phyloP scores from a whole-genome alignment of 2,797 vertebrate species.

The Alcedo atthis region DNA sequence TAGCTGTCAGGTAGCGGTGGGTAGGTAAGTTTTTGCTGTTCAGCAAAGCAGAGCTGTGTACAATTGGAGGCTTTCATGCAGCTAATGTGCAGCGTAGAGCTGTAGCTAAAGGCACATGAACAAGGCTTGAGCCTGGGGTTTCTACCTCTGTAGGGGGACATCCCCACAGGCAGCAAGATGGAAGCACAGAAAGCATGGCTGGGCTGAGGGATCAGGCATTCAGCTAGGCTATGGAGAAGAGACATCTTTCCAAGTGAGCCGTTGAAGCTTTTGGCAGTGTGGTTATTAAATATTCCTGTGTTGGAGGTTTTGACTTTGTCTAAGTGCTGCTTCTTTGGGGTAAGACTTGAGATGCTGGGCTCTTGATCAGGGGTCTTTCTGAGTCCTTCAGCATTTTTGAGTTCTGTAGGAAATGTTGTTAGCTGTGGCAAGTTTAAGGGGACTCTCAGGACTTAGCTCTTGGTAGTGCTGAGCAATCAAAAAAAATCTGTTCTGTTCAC shows the following conservation, averaged over 20 bases:
- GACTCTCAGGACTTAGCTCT: neutral
- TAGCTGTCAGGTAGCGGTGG: neutral
- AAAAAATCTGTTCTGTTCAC: neutral
- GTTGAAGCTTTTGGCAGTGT: neutral
- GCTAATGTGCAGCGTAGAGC: rapidly evolving
- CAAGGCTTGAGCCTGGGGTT: neutral
- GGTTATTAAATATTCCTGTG: neutral
- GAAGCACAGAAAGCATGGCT: rapidly evolving
- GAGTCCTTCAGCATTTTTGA: neutral
- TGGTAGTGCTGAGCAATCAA: neutral
- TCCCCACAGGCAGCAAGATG: neutral
- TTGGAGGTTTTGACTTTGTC: neutral
- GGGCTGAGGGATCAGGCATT: neutral
- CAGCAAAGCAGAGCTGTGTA: neutral
- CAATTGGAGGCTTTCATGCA: neutral
- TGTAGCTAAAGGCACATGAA: neutral
- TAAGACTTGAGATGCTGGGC: neutral
- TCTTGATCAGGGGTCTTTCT: neutral
- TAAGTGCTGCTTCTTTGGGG: neutral
- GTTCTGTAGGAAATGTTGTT: no score
- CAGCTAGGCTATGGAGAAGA: neutral
- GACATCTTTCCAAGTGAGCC: neutral
- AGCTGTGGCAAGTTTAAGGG: neutral
- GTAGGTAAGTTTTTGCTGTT: neutral
- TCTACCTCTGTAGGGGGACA: no score